Base-by-base conservation (phyloP, 2,113 vertebrate genomes). In the Galeopterus variegatus region DNA sequence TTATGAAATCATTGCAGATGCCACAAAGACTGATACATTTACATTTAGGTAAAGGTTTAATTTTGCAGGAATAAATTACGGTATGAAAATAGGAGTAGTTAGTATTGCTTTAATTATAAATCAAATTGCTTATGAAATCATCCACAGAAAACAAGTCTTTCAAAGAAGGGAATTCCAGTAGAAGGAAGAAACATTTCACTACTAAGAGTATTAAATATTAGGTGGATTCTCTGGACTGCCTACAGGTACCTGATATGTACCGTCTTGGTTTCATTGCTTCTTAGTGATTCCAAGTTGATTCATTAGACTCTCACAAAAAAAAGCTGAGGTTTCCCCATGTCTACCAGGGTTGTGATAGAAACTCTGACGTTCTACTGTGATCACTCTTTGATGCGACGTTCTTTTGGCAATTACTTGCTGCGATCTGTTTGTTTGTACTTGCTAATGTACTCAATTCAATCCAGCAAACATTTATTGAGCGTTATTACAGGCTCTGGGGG, bases 381-480 rank as follows among this genome's bases (percentile, higher is more conserved):
- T 50, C 21, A 77, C 50, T 94, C 28, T n/a, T 96, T 36, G 50
- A 41, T 2, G 2, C 41, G n/a, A n/a, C 31, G 81, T 84, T 91
- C 67, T 94, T 93, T 96, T 64, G 82, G 18, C 48, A 94, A 87
- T 95, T 91, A 56, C 80, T 96, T 82, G 50, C 33, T 97, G 73
- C 52, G 67, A 87, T 86, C 56, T 93, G 31, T 94, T 97, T 95
- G 69, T 94, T 96, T 95, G 70, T 94, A 76, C 83, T 90, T 86
- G 79, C 75, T 94, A 97, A 95, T 94, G 48, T 94, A 96, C 93
- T 97, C 92, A 19, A 0, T 91, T 89, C 88, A 97, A 97, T 92
- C 79, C 83, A 84, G 73, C 87, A 97, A 94, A 97, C 83, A 94
- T 93, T 96, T 95, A 95, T 93, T 91, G 89, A 96, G 48, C 41